phyloP scores from a whole-genome alignment of 2,113 vertebrate species.

The Mirza zaza region DNA sequence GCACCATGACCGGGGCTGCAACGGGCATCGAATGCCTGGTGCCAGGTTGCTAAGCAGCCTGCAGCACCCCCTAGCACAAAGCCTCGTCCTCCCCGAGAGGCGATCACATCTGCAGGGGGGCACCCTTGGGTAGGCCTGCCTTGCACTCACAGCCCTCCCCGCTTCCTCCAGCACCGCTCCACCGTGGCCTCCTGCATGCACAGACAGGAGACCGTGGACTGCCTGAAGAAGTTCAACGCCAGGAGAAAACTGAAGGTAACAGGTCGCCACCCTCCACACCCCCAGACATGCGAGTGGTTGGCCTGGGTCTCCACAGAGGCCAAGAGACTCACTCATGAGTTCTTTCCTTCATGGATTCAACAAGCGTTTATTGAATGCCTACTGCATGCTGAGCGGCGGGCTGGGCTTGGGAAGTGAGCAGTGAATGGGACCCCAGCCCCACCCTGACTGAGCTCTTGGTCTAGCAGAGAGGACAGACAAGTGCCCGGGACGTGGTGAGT shows the following conservation, averaged over 20 bases:
- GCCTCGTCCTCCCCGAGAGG: neutral
- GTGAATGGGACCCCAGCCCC: neutral
- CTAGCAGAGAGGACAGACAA: neutral
- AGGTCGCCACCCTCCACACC: neutral
- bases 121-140: neutral
- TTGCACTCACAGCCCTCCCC: neutral
- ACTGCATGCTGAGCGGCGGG: neutral
- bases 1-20: neutral
- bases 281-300: neutral
- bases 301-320: neutral
- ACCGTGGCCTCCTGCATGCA: constrained; percentile 98
- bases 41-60: neutral
- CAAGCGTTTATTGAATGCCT: neutral
- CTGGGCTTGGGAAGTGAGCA: neutral
- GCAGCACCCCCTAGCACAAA: neutral
- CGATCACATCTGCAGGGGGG: neutral
- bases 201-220: constrained; percentile 97
- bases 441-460: neutral
- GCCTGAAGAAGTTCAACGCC: constrained; percentile 98
- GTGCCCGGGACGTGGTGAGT: neutral
- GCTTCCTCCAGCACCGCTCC: constrained; percentile 90
- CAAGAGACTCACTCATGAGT: neutral
- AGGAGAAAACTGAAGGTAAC: constrained; percentile 96
- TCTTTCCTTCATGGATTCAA: neutral
- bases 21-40: rapidly evolving